Evolutionary conservation across 2,888 invertebrate species (phyloP), one percentile per base, ranked within the genome.

Genomic region (Calliscelio sp.): DNA sequence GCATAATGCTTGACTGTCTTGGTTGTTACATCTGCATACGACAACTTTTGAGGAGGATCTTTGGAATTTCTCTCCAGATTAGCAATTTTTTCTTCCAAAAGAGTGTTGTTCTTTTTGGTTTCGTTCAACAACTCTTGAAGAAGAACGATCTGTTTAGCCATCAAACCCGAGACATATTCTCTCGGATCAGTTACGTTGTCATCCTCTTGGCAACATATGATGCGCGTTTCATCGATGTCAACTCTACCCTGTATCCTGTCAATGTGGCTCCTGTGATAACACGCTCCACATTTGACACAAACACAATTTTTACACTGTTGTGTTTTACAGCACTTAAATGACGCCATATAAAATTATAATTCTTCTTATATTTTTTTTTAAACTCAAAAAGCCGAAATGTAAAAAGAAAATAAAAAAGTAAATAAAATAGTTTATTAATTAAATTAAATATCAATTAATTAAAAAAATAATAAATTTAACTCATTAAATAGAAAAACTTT

Each of bases 381-480:
- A n/a, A n/a, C n/a, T n/a, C n/a, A n/a, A n/a, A n/a, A n/a, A n/a
- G n/a, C n/a, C n/a, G 24, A 53, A 53, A 25, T 53, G 14, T 24
- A 24, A 53, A 53, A 25, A 6, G 14, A 53, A 53, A 53, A 53
- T 53, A n/a, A 24, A 53, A 53, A 53, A 53, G 11, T 24, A n/a
- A n/a, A n/a, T n/a, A n/a, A n/a, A n/a, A n/a, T n/a, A n/a, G n/a
- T n/a, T n/a, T n/a, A n/a, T n/a, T n/a, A n/a, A n/a, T n/a, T n/a
- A n/a, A n/a, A n/a, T n/a, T n/a, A n/a, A n/a, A n/a, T n/a, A n/a
- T n/a, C n/a, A n/a, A n/a, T n/a, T n/a, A n/a, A n/a, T n/a, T n/a
- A n/a, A n/a, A n/a, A n/a, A n/a, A n/a, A n/a, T n/a, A n/a, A n/a
- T n/a, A n/a, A n/a, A n/a, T n/a, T n/a, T n/a, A n/a, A n/a, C n/a